Percentiles rank a stretch among this genome's conserved stretches.
These are phyloP conservation scores for Aproaerema taeniolella DNA, from an alignment of 2,888 invertebrate genomes.

Conservation along the genomic window DNA sequence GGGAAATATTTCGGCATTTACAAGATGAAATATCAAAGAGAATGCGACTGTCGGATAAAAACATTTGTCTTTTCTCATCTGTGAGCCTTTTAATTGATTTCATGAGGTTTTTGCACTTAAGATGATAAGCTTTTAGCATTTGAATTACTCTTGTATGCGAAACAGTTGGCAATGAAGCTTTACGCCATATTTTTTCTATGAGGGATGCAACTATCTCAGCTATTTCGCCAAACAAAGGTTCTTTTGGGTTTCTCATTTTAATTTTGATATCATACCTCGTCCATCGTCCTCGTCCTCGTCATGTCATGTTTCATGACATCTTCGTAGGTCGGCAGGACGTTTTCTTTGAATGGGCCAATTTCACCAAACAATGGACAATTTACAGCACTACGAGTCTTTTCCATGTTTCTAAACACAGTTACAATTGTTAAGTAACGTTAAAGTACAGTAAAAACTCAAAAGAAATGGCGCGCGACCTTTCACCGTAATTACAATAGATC, in stretches of 20 bases:
- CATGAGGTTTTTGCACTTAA: slow-evolving; percentile 18
- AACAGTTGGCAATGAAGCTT: slow-evolving; percentile 17
- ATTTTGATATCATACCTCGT: slow-evolving; percentile 13
- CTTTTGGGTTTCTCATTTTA: slow-evolving; percentile 13
- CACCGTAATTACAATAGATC: no score
- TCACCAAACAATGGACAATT: slow-evolving; percentile 13
- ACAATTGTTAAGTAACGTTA: no score
- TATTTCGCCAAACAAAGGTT: slow-evolving; percentile 17
- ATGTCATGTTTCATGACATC: slow-evolving; percentile 9
- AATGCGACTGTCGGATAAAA: no score
- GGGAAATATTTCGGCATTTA: no score
- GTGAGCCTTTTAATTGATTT: no score
- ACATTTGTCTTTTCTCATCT: no score
- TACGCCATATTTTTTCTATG: slow-evolving; percentile 18
- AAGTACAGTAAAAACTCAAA: no score
- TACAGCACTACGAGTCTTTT: no score
- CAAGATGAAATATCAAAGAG: no score
- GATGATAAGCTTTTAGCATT: slow-evolving; percentile 20
- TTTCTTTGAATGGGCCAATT: neutral
- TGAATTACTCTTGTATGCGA: slow-evolving; percentile 13
- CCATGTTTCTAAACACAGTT: no score
- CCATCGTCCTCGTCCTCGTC: slow-evolving; percentile 2
- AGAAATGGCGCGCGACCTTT: no score
- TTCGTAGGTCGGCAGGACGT: no score
- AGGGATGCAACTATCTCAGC: slow-evolving; percentile 12